Base-by-base conservation (phyloP, 2,888 invertebrate genomes). In the Drosophila neotestacea region DNA sequence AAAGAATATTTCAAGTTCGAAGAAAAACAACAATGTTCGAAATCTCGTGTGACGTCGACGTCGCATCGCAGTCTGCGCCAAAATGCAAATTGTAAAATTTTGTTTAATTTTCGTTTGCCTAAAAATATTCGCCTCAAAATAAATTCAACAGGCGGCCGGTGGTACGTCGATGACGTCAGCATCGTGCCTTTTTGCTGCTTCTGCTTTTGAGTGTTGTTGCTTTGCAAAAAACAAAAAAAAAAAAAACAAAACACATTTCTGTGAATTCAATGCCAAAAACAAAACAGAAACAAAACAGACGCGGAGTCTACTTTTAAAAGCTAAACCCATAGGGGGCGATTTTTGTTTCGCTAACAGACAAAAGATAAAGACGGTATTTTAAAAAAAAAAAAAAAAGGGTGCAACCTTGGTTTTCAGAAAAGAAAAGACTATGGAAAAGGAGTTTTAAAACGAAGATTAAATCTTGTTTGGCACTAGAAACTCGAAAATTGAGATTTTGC, bases 221-320 rank as follows among this genome's bases (percentile, higher is more conserved):
- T 38, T 22, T 85, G 81, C 78, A 72, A 80, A 81, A 52, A 55
- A 4, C 46, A 46, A 27, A 56, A 16, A 30, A 44, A 11, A 2
- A 22, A 42, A 10, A 22, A 4, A 39, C 11, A n/a, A n/a, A 51
- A 39, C 39, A 52, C 10, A 38, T 36, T 79, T 80, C 68, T 79
- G 78, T 72, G 66, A 77, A 76, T 83, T 82, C 85, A 82, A 80
- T 85, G 81, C 75, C 81, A 77, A 82, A 70, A 48, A 51, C 46
- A 55, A 32, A 68, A 42, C 58, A 54, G 47, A 47, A 34, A 36
- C 58, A 70, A 32, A 47, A 60, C 36, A 47, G 55, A 27, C 47
- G 32, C 69, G 28, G 28, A 42, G 44, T 44, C 22, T 22, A 3
- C 22, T 22, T 22, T 22, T 22, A 22, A 22, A 22, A 3, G 3